Evolutionary conservation across 1,140 invertebrate genomes (phyloP).

Genomic region (Drosophila parvula): DNA sequence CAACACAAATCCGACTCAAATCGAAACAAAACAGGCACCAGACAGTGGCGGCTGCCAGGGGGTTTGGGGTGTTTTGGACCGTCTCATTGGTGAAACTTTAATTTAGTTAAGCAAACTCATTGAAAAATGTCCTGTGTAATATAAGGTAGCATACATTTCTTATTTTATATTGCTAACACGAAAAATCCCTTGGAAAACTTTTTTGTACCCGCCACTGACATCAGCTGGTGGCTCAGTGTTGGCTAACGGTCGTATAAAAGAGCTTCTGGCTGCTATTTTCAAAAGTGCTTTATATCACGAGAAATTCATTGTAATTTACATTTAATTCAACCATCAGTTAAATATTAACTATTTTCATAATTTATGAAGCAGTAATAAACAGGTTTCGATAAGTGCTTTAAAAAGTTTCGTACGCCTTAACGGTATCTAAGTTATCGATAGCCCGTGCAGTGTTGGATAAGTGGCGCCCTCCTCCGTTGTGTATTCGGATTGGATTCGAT

Average conservation of each 20-base stretch:
- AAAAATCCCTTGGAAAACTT: background rate
- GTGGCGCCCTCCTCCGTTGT: conserved; percentile 47
- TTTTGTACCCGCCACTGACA: background rate
- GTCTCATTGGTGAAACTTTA: too few species aligned
- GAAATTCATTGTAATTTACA: background rate
- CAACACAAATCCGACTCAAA: background rate
- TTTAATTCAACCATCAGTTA: too few species aligned
- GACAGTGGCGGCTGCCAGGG: background rate
- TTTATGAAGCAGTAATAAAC: background rate
- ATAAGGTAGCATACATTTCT: too few species aligned
- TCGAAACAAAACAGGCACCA: conserved; percentile 1
- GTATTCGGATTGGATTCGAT: conserved; percentile 50
- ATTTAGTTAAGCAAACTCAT: background rate
- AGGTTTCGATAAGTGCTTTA: background rate
- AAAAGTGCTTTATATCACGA: background rate
- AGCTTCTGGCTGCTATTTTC: background rate
- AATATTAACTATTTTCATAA: too few species aligned
- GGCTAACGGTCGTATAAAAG: background rate
- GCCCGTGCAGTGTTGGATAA: conserved; percentile 9
- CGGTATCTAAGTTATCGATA: conserved; percentile 16
- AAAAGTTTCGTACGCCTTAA: background rate
- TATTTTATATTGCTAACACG: background rate
- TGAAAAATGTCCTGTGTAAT: accelerated
- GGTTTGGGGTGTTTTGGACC: background rate
- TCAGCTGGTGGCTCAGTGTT: conserved; percentile 25